Conservation (phyloP, 2,888 invertebrate genomes). For the Ormyrus thymus region DNA sequence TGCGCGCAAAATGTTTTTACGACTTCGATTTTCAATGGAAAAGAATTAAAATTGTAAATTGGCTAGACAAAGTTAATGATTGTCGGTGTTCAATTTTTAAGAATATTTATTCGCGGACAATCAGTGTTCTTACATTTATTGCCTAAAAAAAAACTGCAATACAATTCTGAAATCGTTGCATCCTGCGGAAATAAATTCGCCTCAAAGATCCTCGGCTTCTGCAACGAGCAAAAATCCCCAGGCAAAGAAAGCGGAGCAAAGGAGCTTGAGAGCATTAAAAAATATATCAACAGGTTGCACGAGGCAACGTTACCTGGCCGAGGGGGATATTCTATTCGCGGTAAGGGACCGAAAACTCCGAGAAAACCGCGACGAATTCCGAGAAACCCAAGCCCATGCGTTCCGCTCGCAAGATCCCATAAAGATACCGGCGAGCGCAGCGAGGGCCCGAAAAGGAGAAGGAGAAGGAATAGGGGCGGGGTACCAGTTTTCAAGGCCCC, state of each 20-base stretch:
- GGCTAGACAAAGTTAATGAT: no score
- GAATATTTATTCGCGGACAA: no score
- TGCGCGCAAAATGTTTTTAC: no score
- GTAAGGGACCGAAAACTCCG: conserved; percentile 68
- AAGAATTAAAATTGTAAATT: no score
- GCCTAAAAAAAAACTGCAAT: no score
- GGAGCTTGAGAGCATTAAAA: conserved; percentile 5
- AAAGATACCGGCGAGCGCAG: conserved; percentile 46
- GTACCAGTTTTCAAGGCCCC: conserved; percentile 69
- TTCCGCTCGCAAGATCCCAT: conserved; percentile 46
- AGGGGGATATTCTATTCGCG: conserved; percentile 60
- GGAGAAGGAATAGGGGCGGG: conserved; percentile 41
- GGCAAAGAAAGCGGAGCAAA: not conserved
- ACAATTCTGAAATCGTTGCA: no score
- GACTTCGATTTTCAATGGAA: no score
- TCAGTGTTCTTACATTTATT: no score
- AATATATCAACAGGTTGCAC: conserved; percentile 14
- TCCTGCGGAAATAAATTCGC: no score
- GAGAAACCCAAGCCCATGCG: conserved; percentile 62
- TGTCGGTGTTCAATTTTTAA: no score
- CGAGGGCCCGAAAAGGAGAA: conserved; percentile 10
- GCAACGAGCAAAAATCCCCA: not conserved
- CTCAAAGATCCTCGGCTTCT: no score
- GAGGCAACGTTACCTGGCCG: not conserved
- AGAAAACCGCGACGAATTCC: conserved; percentile 70